A percentile compares a stretch with the other conserved stretches of the same genome.
phyloP scores from a whole-genome alignment of 2,888 invertebrate species.

The Catocala nupta region DNA sequence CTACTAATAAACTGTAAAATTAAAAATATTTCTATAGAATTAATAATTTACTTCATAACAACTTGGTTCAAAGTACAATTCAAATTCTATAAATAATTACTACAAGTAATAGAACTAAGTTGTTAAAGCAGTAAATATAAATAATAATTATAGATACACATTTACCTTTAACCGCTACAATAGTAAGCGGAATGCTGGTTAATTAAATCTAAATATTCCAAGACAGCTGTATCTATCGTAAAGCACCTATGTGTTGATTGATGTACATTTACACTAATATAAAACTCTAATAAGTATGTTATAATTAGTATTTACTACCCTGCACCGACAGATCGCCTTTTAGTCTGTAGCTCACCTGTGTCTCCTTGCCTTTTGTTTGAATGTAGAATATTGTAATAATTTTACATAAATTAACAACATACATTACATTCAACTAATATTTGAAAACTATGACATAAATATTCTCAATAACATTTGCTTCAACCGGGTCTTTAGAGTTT shows the following conservation, averaged over 20 bases:
- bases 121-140: too few relatives aligned
- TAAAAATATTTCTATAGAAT: too few relatives aligned
- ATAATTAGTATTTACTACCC: slow-evolving; percentile 15
- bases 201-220: neutral
- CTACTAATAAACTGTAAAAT: neutral
- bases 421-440: neutral
- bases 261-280: neutral
- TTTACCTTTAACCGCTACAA: too few relatives aligned
- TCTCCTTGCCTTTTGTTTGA: slow-evolving; percentile 44
- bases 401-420: slow-evolving; percentile 29
- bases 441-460: too few relatives aligned
- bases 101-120: too few relatives aligned
- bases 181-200: neutral
- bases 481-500: too few relatives aligned
- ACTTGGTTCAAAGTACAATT: too few relatives aligned
- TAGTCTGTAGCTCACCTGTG: slow-evolving; percentile 46
- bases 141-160: too few relatives aligned
- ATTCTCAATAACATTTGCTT: too few relatives aligned
- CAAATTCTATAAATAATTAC: too few relatives aligned
- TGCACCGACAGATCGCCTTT: slow-evolving; percentile 1
- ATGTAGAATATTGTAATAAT: slow-evolving; percentile 37
- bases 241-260: neutral
- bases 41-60: too few relatives aligned
- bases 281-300: slow-evolving; percentile 3
- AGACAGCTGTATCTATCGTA: neutral